Conservation (phyloP, 2,113 vertebrate species). For the Pygoscelis antarcticus region DNA sequence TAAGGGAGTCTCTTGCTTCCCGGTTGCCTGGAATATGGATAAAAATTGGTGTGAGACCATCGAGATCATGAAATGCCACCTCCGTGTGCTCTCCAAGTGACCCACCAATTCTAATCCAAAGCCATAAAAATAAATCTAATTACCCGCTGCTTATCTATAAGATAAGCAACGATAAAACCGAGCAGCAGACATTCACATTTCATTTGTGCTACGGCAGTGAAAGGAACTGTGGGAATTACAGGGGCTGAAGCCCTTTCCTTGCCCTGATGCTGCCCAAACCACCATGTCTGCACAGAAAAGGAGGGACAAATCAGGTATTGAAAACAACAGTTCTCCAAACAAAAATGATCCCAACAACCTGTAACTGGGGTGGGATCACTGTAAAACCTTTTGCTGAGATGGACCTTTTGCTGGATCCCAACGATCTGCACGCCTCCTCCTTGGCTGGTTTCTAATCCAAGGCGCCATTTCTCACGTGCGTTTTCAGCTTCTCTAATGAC, state of each 20-base stretch:
- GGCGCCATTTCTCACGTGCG: accelerated
- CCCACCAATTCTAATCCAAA: neutral
- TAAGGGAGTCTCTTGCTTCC: neutral
- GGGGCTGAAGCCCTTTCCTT: neutral
- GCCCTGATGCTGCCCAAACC: neutral
- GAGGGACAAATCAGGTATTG: neutral
- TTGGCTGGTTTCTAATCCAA: neutral
- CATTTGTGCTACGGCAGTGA: accelerated
- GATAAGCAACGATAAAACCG: neutral
- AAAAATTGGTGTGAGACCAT: neutral
- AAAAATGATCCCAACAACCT: neutral
- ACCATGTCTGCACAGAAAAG: accelerated
- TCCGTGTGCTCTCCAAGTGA: neutral
- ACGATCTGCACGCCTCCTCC: accelerated
- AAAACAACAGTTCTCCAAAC: neutral
- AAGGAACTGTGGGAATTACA: neutral
- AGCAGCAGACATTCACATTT: neutral
- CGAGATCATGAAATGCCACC: accelerated
- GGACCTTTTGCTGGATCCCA: neutral
- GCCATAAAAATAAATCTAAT: neutral
- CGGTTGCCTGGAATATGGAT: neutral
- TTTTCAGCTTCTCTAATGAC: neutral
- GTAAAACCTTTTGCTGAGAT: neutral
- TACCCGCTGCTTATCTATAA: neutral
- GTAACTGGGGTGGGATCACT: neutral